A percentile compares a stretch with the other conserved stretches of the same genome.
phyloP scores from a whole-genome alignment of 2,113 vertebrate genomes.

The Grus americana region DNA sequence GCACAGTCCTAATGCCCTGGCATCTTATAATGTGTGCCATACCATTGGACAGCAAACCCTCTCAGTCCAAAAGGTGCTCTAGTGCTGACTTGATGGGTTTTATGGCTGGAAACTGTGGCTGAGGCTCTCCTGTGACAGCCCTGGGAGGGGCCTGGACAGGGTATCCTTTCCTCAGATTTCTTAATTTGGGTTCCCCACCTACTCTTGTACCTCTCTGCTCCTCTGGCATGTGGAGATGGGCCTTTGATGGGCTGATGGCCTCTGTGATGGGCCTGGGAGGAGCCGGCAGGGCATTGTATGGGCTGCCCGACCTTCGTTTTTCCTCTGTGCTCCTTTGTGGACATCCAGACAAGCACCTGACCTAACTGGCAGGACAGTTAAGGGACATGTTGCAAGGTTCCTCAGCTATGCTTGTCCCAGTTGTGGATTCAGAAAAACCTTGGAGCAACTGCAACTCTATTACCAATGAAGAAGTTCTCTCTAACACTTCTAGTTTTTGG shows the following conservation, averaged over 20 bases:
- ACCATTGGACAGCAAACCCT: not conserved
- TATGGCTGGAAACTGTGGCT: not conserved
- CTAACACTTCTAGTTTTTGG: not conserved
- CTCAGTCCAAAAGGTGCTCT: not conserved
- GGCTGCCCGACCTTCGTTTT: not conserved
- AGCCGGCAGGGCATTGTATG: not conserved
- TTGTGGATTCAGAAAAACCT: not conserved
- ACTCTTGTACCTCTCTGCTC: not conserved
- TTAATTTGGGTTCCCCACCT: not conserved
- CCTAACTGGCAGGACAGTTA: not conserved
- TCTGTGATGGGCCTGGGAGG: not conserved
- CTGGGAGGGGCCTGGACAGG: not conserved
- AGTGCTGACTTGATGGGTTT: not conserved
- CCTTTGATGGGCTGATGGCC: not conserved
- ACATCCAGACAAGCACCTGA: not conserved
- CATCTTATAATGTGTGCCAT: not conserved
- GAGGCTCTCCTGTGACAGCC: not conserved
- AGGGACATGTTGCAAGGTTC: not conserved
- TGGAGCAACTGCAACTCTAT: not conserved
- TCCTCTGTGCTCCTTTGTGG: not conserved
- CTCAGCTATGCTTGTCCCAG: not conserved
- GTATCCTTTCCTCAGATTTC: not conserved
- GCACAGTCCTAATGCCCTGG: not conserved
- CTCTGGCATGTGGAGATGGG: not conserved
- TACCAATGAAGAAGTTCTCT: not conserved